phyloP scores from a whole-genome alignment of 2,888 invertebrate species.

The Diplazon laetatorius region DNA sequence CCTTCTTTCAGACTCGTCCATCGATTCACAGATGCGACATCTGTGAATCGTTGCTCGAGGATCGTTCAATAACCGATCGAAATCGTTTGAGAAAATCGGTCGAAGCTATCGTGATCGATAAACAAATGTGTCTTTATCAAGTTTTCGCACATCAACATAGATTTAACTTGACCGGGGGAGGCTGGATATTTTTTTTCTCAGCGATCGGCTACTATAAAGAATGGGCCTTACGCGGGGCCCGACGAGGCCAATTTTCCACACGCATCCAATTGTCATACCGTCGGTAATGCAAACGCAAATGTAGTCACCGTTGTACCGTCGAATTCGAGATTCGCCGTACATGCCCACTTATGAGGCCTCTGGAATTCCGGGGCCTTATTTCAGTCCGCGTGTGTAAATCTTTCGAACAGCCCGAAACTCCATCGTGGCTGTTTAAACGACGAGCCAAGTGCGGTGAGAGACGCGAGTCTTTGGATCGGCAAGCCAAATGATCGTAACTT shows the following conservation, averaged over 20 bases:
- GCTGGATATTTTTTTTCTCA: background rate
- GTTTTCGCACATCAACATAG: background rate
- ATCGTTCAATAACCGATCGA: background rate
- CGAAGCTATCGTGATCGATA: conserved; percentile 4
- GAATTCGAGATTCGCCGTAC: background rate
- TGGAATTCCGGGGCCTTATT: conserved; percentile 12
- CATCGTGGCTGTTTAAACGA: conserved; percentile 1
- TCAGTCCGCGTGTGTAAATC: background rate
- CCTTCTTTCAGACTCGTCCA: conserved; percentile 5
- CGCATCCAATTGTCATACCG: background rate
- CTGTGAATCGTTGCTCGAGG: background rate
- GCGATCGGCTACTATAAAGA: background rate
- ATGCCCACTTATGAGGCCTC: background rate
- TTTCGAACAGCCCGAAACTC: background rate
- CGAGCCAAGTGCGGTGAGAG: background rate
- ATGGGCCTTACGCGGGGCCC: background rate
- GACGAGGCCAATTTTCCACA: background rate
- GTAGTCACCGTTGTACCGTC: background rate
- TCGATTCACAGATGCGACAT: background rate
- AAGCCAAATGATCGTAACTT: conserved; percentile 28
- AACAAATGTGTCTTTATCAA: background rate
- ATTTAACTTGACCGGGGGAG: background rate
- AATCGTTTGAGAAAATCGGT: background rate
- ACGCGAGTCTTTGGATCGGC: background rate
- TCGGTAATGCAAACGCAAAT: background rate